A percentile compares a stretch with the other conserved stretches of the same genome.
These are phyloP conservation scores for Lithobates sylvaticus DNA, from an alignment of 2,797 vertebrate species.

Conservation along the genomic window DNA sequence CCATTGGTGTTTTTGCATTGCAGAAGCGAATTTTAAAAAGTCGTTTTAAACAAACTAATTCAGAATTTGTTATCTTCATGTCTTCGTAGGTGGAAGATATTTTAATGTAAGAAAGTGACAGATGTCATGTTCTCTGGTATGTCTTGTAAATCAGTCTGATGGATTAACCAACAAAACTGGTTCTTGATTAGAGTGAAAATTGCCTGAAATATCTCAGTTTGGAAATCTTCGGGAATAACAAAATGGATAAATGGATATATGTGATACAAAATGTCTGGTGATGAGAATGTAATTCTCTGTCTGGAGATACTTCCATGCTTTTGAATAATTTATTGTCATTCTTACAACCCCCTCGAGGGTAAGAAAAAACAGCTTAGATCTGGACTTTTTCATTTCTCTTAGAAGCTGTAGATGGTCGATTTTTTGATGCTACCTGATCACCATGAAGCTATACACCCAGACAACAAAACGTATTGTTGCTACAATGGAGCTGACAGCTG, in stretches of 20 bases:
- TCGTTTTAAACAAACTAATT: background rate
- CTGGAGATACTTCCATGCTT: background rate
- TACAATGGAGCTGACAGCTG: background rate
- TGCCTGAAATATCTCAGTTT: background rate
- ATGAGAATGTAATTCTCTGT: background rate
- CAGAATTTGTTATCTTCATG: background rate
- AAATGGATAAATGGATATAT: background rate
- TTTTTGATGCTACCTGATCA: slow-evolving; percentile 2
- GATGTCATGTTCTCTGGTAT: background rate
- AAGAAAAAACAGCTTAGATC: background rate
- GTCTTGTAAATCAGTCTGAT: background rate
- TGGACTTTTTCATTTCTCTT: background rate
- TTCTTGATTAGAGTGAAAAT: slow-evolving; percentile 16
- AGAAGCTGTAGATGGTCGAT: background rate
- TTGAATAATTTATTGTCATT: slow-evolving; percentile 34
- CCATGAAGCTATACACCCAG: background rate
- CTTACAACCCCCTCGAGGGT: background rate
- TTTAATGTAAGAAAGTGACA: background rate
- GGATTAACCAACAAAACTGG: slow-evolving; percentile 18
- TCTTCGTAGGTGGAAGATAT: background rate
- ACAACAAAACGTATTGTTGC: background rate
- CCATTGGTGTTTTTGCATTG: too few relatives aligned
- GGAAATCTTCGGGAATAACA: background rate
- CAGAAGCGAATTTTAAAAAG: too few relatives aligned
- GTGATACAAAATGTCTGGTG: background rate